phyloP scores from a whole-genome alignment of 2,797 vertebrate species.

The Babyrousa celebensis region DNA sequence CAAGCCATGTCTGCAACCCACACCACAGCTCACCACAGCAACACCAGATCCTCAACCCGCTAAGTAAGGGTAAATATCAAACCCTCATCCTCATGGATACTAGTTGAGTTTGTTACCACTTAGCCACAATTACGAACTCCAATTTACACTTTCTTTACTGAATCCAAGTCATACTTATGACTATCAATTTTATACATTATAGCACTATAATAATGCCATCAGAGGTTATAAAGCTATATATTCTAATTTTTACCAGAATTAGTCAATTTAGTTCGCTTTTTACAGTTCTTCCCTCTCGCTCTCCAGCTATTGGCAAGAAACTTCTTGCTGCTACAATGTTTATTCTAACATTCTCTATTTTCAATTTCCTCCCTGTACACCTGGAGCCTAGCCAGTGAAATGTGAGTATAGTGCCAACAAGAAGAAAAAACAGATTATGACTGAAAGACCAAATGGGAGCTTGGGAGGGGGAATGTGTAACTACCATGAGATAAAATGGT shows the following conservation, averaged over 20 bases:
- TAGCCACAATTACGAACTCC: too few relatives aligned
- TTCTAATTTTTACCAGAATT: conserved; percentile 45
- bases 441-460: conserved; percentile 10
- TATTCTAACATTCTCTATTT: conserved; percentile 75
- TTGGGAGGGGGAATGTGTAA: conserved; percentile 45
- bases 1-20: too few relatives aligned
- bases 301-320: conserved; percentile 54
- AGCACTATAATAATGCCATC: conserved; percentile 36
- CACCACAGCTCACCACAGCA: too few relatives aligned
- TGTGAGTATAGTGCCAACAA: conserved; percentile 55
- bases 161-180: not conserved
- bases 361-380: conserved; percentile 62
- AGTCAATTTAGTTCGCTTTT: conserved; percentile 47
- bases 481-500: conserved; percentile 6
- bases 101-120: too few relatives aligned
- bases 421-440: conserved; percentile 67
- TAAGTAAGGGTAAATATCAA: too few relatives aligned
- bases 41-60: too few relatives aligned
- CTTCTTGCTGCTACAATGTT: conserved; percentile 42
- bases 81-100: too few relatives aligned
- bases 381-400: conserved; percentile 69
- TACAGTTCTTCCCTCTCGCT: conserved; percentile 19
- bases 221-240: not conserved
- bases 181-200: not conserved
- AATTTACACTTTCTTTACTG: conserved; percentile 54